A percentile compares a stretch with the other conserved stretches of the same genome.
These are phyloP conservation scores for Upupa epops DNA, from an alignment of 2,113 vertebrate genomes.

Conservation along the genomic window DNA sequence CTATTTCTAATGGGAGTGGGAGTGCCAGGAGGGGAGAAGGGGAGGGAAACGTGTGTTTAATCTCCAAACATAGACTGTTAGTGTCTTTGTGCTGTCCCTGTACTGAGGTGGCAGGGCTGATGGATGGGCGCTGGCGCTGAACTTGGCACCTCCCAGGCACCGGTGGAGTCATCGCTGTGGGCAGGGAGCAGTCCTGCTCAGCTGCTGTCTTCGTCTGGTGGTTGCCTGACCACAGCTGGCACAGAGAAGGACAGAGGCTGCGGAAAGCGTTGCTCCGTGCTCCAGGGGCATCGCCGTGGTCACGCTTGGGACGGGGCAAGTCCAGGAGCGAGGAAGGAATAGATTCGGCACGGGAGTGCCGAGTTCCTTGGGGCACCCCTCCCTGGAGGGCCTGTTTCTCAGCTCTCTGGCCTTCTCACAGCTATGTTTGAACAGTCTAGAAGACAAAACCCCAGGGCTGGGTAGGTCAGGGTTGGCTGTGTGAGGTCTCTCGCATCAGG, in stretches of 20 bases:
- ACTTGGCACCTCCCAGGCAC: background rate
- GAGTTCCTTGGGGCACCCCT: background rate
- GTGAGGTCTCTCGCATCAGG: background rate
- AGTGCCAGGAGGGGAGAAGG: background rate
- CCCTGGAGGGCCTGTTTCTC: background rate
- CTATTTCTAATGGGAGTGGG: background rate
- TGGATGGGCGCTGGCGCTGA: background rate
- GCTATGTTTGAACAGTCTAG: background rate
- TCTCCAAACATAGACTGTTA: conserved; percentile 4
- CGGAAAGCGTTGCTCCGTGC: background rate
- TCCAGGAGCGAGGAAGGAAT: background rate
- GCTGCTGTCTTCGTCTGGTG: background rate
- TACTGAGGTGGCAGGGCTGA: background rate
- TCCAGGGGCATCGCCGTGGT: background rate
- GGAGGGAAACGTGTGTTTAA: conserved; percentile 1
- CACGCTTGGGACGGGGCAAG: background rate
- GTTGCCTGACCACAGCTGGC: background rate
- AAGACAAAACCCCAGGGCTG: background rate
- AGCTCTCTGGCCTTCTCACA: background rate
- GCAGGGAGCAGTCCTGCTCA: background rate
- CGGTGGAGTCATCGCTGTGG: background rate
- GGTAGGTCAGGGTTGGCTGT: background rate
- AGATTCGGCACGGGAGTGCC: background rate
- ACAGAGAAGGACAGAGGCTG: background rate
- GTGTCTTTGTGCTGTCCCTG: background rate